Evolutionary conservation across 2,888 invertebrate species (phyloP), one percentile per base, ranked within the genome.

Genomic region (Neoascia interrupta): DNA sequence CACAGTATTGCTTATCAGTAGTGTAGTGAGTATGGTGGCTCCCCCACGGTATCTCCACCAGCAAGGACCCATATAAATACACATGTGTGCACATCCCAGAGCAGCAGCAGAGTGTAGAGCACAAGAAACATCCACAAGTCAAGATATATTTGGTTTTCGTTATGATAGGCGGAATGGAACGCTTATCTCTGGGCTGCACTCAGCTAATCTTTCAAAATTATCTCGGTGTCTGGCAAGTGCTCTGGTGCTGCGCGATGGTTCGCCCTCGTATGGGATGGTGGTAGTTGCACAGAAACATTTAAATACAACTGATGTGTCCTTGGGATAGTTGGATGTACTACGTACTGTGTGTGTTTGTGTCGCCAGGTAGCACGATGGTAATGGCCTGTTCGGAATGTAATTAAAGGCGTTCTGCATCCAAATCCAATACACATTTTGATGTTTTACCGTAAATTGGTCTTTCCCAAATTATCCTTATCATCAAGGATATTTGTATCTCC

Each of bases 181-280:
- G 61, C 80, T 83, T 84, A 84, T 84, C 84, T 83, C 75, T 74
- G 81, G 43, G 81, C 82, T 84, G 84, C 83, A 83, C 84, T 84
- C 83, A 84, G 81, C 84, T 83, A 84, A 84, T 84, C 84, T 83
- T 82, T 72, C 61, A 80, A 82, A 84, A 83, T 83, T 83, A 84
- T 84, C 84, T 64, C 61, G 15, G 36, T 82, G 84, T 83, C 84
- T 84, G 84, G 84, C 83, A 83, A 82, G 81, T 82, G 83, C 74
- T n/a, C n/a, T 82, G 76, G 80, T 75, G 76, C 76, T 82, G 81
- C n/a, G 21, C 68, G 56, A 28, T 79, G 75, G 49, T 37, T n/a
- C n/a, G n/a, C n/a, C n/a, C n/a, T n/a, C n/a, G n/a, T n/a, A n/a
- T n/a, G n/a, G n/a, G 13, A 5, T 58, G 19, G 23, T 10, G 49